Evolutionary conservation across 2,888 invertebrate genomes (phyloP), one percentile per base, ranked within the genome.

Genomic region (Scaptodrosophila latifasciaeformis): DNA sequence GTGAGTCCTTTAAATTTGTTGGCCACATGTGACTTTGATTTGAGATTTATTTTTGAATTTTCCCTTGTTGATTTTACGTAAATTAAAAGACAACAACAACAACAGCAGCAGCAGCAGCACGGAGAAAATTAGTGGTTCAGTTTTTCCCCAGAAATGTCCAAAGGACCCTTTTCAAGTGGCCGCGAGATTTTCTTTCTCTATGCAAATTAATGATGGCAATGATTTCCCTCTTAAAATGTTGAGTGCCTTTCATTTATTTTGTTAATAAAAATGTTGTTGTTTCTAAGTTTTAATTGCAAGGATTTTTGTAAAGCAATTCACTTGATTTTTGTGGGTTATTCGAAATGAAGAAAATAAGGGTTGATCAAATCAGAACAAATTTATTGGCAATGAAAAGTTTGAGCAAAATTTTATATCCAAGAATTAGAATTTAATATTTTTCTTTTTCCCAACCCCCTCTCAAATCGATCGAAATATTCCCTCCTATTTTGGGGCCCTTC

Each of bases 141-240:
- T 12, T 31, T 12, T n/a, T 2, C 9, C 6, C 6, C 30, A 10
- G 2, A 13, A n/a, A n/a, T 30, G 50, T 55, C 56, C 62, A 59
- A 59, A 50, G 46, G 43, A 43, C 50, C 47, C 31, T 31, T 10
- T 18, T 21, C 37, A 40, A 49, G 13, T 13, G 15, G 17, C 13
- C 37, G 17, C 59, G 45, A 50, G 67, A 55, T 55, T 64, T 59
- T 43, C 35, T 56, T 21, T 24, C 48, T 48, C 49, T 49, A 74
- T 62, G 67, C 67, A 75, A 81, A 79, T 79, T 81, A 77, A 77
- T 74, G 69, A 68, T 49, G 61, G 53, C 62, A 65, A 65, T 81
- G 63, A 65, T 59, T 70, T 65, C 56, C 53, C 42, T 18, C 6
- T 9, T 7, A 19, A 13, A 17, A 18, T 34, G 17, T 34, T 2